Conservation (phyloP, 2,888 invertebrate species). For the Protonemura montana region DNA sequence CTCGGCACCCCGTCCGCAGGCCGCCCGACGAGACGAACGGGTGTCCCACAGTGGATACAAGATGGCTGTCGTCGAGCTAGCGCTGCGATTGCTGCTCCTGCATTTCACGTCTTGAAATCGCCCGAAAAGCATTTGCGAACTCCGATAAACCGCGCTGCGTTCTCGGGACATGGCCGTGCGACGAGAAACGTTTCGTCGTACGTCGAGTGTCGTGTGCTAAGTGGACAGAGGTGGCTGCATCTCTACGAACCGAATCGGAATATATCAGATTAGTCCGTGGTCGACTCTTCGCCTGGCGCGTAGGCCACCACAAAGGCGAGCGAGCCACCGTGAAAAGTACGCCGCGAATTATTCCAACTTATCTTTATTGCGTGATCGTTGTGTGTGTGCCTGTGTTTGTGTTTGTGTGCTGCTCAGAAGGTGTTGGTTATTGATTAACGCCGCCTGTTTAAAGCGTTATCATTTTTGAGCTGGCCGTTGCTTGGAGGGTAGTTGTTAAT, state of each 20-base stretch:
- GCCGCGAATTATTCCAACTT: not conserved
- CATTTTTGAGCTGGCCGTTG: not conserved
- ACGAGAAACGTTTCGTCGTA: not conserved
- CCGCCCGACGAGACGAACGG: not conserved
- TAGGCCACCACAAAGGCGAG: conserved; percentile 47
- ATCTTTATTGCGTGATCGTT: conserved; percentile 1
- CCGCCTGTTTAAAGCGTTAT: not conserved
- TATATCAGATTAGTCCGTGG: not conserved
- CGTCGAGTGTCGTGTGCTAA: not conserved
- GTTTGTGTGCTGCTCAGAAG: not conserved
- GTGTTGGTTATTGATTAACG: conserved; percentile 28
- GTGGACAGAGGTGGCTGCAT: not conserved
- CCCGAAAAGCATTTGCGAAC: not conserved
- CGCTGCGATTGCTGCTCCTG: not conserved
- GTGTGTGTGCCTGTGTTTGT: not conserved
- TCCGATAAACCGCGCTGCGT: not conserved
- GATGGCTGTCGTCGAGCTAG: not conserved
- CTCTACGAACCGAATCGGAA: not conserved
- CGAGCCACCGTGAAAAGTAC: conserved; percentile 39
- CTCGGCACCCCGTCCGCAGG: not conserved
- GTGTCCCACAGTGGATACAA: not conserved
- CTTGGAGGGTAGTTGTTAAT: not conserved
- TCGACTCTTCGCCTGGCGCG: conserved; percentile 17
- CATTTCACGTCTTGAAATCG: not conserved
- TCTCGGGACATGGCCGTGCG: not conserved